A percentile compares a stretch with the other conserved stretches of the same genome.
Conservation (phyloP, 2,888 invertebrate species). For the Caprella mutica region DNA sequence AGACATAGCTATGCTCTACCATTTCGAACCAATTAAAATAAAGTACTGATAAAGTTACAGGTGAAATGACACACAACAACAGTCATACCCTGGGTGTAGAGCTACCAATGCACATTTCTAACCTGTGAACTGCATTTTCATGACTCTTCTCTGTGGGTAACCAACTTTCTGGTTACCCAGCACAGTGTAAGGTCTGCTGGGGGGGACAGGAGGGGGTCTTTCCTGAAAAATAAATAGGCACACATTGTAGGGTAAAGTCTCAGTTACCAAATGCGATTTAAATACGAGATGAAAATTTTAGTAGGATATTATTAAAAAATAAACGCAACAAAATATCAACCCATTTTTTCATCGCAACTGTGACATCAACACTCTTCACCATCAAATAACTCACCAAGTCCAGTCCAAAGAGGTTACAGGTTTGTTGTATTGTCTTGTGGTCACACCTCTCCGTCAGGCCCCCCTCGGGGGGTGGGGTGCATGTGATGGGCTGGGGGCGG, state of each 20-base stretch:
- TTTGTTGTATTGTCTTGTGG: constrained; percentile 75
- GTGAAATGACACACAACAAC: too few species aligned
- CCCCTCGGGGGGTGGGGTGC: constrained; percentile 65
- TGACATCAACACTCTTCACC: constrained; percentile 21
- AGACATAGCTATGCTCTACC: too few species aligned
- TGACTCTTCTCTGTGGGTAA: constrained; percentile 81
- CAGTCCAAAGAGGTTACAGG: constrained; percentile 76
- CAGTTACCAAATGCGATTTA: too few species aligned
- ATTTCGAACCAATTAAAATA: too few species aligned
- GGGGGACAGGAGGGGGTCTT: constrained; percentile 81
- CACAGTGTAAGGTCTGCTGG: constrained; percentile 79
- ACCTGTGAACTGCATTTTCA: constrained; percentile 79
- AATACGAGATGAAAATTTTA: too few species aligned
- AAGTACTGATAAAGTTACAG: too few species aligned
- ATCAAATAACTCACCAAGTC: constrained; percentile 55
- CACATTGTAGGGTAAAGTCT: too few species aligned
- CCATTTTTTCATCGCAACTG: too few species aligned
- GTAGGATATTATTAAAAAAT: too few species aligned
- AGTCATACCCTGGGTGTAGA: too few species aligned
- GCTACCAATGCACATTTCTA: too few species aligned
- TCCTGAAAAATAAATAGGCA: constrained; percentile 60
- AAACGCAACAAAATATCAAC: too few species aligned
- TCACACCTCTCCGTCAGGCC: constrained; percentile 63
- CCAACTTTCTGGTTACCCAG: constrained; percentile 78
- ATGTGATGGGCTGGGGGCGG: constrained; percentile 77